Conservation (phyloP, 2,888 invertebrate genomes). For the Parnassius apollo region DNA sequence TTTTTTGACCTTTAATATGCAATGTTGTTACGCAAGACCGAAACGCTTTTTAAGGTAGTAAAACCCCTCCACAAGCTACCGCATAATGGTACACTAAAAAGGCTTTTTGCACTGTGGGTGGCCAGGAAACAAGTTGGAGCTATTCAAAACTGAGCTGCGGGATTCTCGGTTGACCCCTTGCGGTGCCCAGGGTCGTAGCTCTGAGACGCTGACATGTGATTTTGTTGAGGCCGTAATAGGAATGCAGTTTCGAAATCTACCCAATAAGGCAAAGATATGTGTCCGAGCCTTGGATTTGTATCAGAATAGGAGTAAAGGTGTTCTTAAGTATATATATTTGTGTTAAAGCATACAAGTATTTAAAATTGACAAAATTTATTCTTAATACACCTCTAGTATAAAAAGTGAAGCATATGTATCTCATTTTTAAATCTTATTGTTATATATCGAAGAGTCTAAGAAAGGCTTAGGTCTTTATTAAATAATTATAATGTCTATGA, state of each 20-base stretch:
- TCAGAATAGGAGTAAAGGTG: neutral
- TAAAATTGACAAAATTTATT: no score
- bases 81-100: constrained; percentile 29
- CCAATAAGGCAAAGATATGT: constrained; percentile 1
- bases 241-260: constrained; percentile 18
- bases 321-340: neutral
- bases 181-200: constrained; percentile 19
- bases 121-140: constrained; percentile 47
- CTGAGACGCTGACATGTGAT: constrained; percentile 17
- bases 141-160: constrained; percentile 31
- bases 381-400: no score
- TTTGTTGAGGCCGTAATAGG: constrained; percentile 12
- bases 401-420: no score
- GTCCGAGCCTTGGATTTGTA: constrained; percentile 1
- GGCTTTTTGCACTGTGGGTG: constrained; percentile 40
- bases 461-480: neutral
- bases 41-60: constrained; percentile 15
- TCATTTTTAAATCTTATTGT: no score
- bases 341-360: neutral
- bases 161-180: constrained; percentile 27
- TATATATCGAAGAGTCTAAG: neutral
- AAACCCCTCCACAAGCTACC: constrained; percentile 26
- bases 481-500: no score
- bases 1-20: no score
- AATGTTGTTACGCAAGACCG: no score